Conservation (phyloP, 1,140 invertebrate species). For the Lordiphosa stackelbergi region DNA sequence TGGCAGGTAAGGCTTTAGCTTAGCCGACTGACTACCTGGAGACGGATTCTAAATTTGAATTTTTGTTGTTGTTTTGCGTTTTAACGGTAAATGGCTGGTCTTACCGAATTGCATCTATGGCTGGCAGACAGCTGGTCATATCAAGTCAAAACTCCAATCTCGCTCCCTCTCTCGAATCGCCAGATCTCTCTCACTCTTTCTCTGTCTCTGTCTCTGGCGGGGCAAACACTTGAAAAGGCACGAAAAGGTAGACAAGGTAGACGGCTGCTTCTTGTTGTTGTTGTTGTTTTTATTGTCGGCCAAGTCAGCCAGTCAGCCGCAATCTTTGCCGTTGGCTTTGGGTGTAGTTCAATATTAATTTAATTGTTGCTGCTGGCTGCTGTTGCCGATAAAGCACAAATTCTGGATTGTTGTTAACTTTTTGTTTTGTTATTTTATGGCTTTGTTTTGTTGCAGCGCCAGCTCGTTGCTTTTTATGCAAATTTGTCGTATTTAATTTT, state of each 20-base stretch:
- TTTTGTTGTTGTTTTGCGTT: slow-evolving; percentile 29
- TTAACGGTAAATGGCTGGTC: slow-evolving; percentile 37
- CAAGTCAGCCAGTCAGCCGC: not conserved
- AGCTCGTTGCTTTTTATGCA: slow-evolving; percentile 39
- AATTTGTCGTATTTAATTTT: slow-evolving; percentile 23
- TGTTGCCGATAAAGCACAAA: slow-evolving; percentile 65
- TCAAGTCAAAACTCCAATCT: slow-evolving; percentile 13
- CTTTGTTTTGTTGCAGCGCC: slow-evolving; percentile 45
- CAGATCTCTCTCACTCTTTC: slow-evolving; percentile 19
- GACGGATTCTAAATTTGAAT: slow-evolving; percentile 6
- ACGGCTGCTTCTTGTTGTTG: slow-evolving; percentile 17
- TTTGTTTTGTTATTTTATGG: slow-evolving; percentile 42
- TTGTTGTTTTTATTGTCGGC: slow-evolving; percentile 3
- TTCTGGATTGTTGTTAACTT: slow-evolving; percentile 48
- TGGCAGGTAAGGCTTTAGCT: slow-evolving; percentile 7
- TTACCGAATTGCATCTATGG: slow-evolving; percentile 47
- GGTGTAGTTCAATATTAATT: slow-evolving; percentile 67
- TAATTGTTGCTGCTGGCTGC: slow-evolving; percentile 49
- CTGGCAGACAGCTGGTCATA: slow-evolving; percentile 46
- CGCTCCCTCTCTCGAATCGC: slow-evolving; percentile 8
- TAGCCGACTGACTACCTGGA: slow-evolving; percentile 10
- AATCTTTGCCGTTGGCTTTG: slow-evolving; percentile 30
- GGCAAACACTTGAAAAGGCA: slow-evolving; percentile 57
- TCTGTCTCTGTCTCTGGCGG: slow-evolving; percentile 20
- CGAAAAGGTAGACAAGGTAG: slow-evolving; percentile 58